Evolutionary conservation across 2,113 vertebrate genomes (phyloP), one percentile per base, ranked within the genome.

Genomic region (Tor tambroides): DNA sequence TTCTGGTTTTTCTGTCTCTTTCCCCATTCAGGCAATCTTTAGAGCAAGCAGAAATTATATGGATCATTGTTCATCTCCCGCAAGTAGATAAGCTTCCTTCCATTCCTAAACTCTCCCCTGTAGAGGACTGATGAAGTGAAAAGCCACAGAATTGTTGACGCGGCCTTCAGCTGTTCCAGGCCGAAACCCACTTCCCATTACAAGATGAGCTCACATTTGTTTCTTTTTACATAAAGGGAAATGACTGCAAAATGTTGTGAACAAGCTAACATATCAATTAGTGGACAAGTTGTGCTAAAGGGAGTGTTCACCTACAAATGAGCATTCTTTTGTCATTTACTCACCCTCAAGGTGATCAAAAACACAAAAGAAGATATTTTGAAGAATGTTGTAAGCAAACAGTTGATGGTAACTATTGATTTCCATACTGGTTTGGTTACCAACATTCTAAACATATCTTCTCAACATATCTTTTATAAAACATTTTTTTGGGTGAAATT

Each of bases 121-220:
- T 38, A 19, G 32, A 63, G 78, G 56, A 80, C 26, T 63, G 23
- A 63, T 80, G 23, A 63, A 38, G 35, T 63, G 78, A 80, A 80
- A 63, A 80, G 54, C 54, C 78, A 41, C 78, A 61, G 32, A 61
- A 63, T 56, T 61, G 56, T 80, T 12, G 2, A 4, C 11, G 1
- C 11, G 23, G 30, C 32, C 6, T 80, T 80, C 12, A 80, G 1
- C 12, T 63, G 35, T 56, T 80, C 3, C 35, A 63, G 54, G 21
- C 32, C 1, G 32, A 26, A 80, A 63, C 11, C 21, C 78, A 61
- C 23, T 61, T 80, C 35, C 32, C 21, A 41, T 80, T 41, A 61
- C 21, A 61, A 15, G 51, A 59, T 59, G 51, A 59, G 77, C 51
- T n/a, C 51, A 35, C 51, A 56, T 56, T 56, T 35, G 51, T 56